Evolutionary conservation across 2,797 vertebrate genomes (phyloP).

Genomic region (Tenualosa thibaudeaui): DNA sequence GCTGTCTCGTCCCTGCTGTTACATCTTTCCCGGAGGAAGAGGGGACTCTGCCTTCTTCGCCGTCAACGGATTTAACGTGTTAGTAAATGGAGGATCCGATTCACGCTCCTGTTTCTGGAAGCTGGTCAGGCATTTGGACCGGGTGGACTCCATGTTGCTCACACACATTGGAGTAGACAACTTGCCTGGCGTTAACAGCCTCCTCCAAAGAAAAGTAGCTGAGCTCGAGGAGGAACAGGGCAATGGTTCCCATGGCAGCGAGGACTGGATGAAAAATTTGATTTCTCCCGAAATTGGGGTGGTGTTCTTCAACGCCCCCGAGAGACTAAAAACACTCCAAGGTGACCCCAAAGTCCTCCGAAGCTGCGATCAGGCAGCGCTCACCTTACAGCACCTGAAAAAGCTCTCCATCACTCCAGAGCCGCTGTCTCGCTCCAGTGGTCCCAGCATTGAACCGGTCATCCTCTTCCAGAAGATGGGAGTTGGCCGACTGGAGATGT

Average conservation of each 20-base stretch:
- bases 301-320: conserved; percentile 84
- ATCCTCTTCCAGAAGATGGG: conserved; percentile 96
- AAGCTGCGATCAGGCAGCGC: conserved; percentile 77
- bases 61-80: conserved; percentile 89
- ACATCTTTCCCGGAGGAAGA: conserved; percentile 89
- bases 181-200: conserved; percentile 86
- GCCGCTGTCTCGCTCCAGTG: conserved; percentile 66
- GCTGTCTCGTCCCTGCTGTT: conserved; percentile 93
- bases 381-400: conserved; percentile 76
- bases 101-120: conserved; percentile 92
- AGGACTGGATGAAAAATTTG: conserved; percentile 81
- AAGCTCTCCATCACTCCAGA: conserved; percentile 77
- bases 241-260: conserved; percentile 54
- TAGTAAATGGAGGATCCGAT: conserved; percentile 92
- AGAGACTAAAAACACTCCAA: conserved; percentile 60
- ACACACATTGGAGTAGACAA: conserved; percentile 88
- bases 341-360: conserved; percentile 70
- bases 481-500: conserved; percentile 89
- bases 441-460: conserved; percentile 73
- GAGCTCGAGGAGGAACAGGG: conserved; percentile 79
- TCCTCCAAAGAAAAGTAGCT: conserved; percentile 84
- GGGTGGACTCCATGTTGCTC: conserved; percentile 87
- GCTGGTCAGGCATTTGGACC: conserved; percentile 91
- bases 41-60: conserved; percentile 92
- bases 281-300: conserved; percentile 90